Evolutionary conservation across 2,113 vertebrate genomes (phyloP).

Genomic region (Oenanthe oenanthe): DNA sequence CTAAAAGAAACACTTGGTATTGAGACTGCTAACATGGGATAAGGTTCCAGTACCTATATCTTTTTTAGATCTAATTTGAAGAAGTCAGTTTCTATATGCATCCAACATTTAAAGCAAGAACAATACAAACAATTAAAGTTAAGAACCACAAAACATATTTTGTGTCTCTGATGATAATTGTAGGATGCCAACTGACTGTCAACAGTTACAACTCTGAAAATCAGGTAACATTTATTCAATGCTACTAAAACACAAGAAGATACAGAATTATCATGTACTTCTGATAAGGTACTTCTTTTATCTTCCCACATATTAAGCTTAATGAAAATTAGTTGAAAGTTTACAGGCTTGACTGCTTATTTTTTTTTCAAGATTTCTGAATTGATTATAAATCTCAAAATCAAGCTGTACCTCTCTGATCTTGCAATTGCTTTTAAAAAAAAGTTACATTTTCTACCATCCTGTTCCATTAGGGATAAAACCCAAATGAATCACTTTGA

Average conservation of each 20-base stretch:
- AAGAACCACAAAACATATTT: neutral
- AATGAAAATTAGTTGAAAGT: neutral
- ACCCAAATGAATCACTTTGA: neutral
- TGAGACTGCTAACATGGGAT: neutral
- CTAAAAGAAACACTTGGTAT: neutral
- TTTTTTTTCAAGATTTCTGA: neutral
- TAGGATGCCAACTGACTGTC: neutral
- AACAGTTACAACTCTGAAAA: neutral
- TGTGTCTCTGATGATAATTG: neutral
- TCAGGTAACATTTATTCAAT: neutral
- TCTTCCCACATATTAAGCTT: neutral
- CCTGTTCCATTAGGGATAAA: neutral
- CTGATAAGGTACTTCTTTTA: neutral
- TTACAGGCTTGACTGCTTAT: neutral
- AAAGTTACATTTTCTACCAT: neutral
- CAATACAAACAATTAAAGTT: neutral
- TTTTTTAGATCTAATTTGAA: neutral
- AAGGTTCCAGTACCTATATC: neutral
- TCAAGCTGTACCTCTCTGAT: neutral
- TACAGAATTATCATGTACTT: neutral
- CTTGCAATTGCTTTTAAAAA: neutral
- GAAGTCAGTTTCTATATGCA: neutral
- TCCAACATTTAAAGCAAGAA: neutral
- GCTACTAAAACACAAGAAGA: neutral
- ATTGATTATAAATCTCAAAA: neutral